These are phyloP conservation scores for Sphaerodactylus townsendi DNA, from an alignment of 2,113 vertebrate genomes.

Conservation along the genomic window DNA sequence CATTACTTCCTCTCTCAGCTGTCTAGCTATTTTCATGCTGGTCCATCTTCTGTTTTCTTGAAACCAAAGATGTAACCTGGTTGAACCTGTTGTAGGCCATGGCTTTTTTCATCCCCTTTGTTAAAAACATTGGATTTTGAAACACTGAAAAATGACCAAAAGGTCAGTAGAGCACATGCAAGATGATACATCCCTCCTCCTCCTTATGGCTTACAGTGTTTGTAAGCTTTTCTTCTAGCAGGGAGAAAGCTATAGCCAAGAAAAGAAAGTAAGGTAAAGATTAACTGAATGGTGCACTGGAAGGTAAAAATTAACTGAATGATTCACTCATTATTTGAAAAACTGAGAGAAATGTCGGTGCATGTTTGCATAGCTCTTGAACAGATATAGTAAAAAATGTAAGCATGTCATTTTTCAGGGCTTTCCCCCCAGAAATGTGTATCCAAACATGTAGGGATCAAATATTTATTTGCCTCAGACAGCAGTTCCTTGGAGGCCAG, in stretches of 20 bases:
- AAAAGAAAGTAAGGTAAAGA: neutral
- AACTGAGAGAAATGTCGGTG: too few relatives aligned
- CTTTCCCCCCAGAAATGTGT: neutral
- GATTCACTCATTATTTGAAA: neutral
- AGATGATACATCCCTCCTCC: neutral
- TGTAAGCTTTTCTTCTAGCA: neutral
- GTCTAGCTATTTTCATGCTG: neutral
- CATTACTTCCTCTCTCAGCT: neutral
- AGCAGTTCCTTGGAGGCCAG: neutral
- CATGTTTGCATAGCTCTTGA: neutral
- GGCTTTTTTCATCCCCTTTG: neutral
- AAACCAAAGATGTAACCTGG: neutral
- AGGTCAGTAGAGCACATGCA: neutral
- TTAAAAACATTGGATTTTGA: conserved; percentile 17
- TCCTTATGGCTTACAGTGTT: neutral
- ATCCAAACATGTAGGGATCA: neutral
- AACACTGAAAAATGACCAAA: neutral
- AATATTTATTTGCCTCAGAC: neutral
- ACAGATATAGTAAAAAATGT: neutral
- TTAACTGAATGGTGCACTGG: neutral
- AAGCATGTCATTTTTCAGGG: neutral
- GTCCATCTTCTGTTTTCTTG: neutral
- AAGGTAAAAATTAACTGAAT: neutral
- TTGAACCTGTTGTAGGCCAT: neutral
- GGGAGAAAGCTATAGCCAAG: neutral